phyloP scores from a whole-genome alignment of 2,113 vertebrate species.

The Ceuthmochares aereus region DNA sequence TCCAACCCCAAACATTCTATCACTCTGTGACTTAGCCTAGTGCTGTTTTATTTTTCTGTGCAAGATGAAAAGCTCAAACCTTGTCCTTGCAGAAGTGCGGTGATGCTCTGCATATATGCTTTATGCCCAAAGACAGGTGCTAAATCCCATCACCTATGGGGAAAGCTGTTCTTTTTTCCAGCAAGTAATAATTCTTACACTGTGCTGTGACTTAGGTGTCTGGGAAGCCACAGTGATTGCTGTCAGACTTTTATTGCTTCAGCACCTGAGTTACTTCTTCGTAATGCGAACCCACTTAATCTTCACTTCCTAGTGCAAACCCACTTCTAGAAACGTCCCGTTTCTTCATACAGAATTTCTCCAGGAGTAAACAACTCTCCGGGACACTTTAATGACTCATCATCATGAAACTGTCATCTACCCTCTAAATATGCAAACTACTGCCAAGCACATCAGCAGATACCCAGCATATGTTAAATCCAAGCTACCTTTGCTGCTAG shows the following conservation, averaged over 20 bases:
- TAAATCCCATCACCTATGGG: not conserved
- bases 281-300: not conserved
- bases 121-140: not conserved
- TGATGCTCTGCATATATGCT: fast-evolving
- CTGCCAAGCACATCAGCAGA: not conserved
- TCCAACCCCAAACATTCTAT: too few species aligned
- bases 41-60: not conserved
- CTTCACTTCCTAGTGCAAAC: not conserved
- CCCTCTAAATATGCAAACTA: not conserved
- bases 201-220: not conserved
- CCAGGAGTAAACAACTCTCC: not conserved
- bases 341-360: not conserved
- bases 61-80: not conserved
- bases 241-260: fast-evolving
- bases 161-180: not conserved
- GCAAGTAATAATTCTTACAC: not conserved
- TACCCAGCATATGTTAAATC: not conserved
- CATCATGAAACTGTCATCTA: not conserved
- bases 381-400: not conserved
- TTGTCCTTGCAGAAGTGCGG: not conserved
- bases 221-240: not conserved
- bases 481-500: not conserved
- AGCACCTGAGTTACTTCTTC: not conserved
- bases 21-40: not conserved
- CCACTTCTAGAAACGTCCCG: not conserved